Base-by-base conservation (phyloP, 2,888 invertebrate genomes). In the Spilosoma lubricipeda region DNA sequence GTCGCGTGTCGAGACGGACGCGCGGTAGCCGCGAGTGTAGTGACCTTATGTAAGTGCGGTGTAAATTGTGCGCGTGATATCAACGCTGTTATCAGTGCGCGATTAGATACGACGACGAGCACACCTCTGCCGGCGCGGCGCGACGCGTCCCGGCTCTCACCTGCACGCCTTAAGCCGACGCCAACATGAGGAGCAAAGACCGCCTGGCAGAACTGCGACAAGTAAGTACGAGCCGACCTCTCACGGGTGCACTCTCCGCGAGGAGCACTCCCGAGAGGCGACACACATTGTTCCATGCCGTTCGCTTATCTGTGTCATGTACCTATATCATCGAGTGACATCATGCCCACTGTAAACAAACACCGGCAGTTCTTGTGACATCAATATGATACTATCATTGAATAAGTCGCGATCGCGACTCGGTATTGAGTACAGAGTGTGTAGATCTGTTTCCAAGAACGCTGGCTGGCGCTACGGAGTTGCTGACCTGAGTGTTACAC, bases 141-240 rank as follows among this genome's bases (percentile, higher is more conserved):
- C 65, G 15, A 36, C 66, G 23, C 95, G 97, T 97, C 97, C 97
- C 85, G 97, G 75, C 74, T 75, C 39, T 69, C 68, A 75, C 74
- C 74, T 66, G 72, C 33, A 59, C 48, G n/a, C 23, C 18, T 71
- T 73, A 42, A 42, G 42, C 67, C 42, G 27, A 59, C 59, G 27
- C 59, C 4, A 85, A 77, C 89, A 95, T 95, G 95, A 86, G 91
- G 85, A 91, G 87, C 89, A 93, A 91, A 88, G 95, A 96, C 86
- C 93, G 95, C 20, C 93, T 96, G 74, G 90, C 92, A 66, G 95
- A 95, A 85, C 90, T 95, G 76, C 89, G 87, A 74, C 92, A 89
- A 72, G 95, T 95, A 88, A 92, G 93, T 90, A 78, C 66, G 45
- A 18, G 13, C 56, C 27, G 20, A 30, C 48, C 7, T 20, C 36